Percentiles rank a stretch among this genome's conserved stretches.
Evolutionary conservation across 2,888 invertebrate species (phyloP).

Genomic region (Hydropsyche betteni): DNA sequence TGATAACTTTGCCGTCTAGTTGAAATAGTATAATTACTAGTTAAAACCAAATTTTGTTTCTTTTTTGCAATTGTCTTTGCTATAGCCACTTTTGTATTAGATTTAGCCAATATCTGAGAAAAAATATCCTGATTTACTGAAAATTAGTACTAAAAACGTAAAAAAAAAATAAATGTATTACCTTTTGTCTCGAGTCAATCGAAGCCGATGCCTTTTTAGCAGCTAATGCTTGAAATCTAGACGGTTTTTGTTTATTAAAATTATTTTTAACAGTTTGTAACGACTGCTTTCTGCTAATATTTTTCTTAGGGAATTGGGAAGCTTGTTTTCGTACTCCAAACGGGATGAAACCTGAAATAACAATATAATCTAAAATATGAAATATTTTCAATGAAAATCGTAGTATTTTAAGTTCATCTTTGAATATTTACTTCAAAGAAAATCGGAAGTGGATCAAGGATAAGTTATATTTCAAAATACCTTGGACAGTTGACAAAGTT

Average conservation of each 20-base stretch:
- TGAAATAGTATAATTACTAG: slow-evolving; percentile 29
- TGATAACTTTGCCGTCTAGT: slow-evolving; percentile 33
- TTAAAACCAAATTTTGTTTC: slow-evolving; percentile 50
- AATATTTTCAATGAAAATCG: too few species aligned
- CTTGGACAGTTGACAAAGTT: slow-evolving; percentile 29
- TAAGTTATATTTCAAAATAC: background rate
- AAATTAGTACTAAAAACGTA: background rate
- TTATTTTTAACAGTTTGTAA: slow-evolving; percentile 68
- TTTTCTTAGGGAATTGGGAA: slow-evolving; percentile 57
- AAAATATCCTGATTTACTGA: background rate
- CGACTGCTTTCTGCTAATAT: slow-evolving; percentile 53
- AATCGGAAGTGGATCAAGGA: background rate
- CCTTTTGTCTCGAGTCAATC: slow-evolving; percentile 25
- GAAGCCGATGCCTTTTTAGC: slow-evolving; percentile 50
- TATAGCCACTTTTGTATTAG: slow-evolving; percentile 22
- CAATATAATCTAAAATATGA: background rate
- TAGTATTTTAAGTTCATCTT: too few species aligned
- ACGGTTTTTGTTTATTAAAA: slow-evolving; percentile 70
- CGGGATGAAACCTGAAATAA: slow-evolving; percentile 57
- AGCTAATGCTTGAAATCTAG: slow-evolving; percentile 63
- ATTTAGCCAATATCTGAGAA: slow-evolving; percentile 47
- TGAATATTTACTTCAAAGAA: too few species aligned
- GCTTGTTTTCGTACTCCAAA: slow-evolving; percentile 69
- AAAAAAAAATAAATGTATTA: slow-evolving; percentile 34
- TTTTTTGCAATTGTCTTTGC: slow-evolving; percentile 51